Evolutionary conservation across 2,113 vertebrate species (phyloP), one percentile per base, ranked within the genome.

Genomic region (Nematolebias whitei): DNA sequence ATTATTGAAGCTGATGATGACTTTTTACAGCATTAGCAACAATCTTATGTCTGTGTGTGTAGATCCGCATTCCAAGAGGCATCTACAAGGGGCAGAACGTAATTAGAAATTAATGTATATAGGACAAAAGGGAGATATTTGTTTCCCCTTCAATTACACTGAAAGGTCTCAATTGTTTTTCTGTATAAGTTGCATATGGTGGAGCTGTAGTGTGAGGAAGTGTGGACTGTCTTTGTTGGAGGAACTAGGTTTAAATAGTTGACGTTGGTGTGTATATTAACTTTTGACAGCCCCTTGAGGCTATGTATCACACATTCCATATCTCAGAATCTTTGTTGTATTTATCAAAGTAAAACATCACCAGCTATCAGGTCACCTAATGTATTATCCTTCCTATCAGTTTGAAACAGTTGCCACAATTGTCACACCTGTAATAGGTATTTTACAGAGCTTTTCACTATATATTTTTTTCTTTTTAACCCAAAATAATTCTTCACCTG

Each of bases 31-130:
- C 76, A 76, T 76, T 65, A 76, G 70, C 75, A 78, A 73, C 80
- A 81, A 77, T 75, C 12, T 80, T 63, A 16, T 50, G 54, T 53
- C 24, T 18, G 23, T 53, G 43, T 45, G 48, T 50, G 45, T 61
- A 64, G 62, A 68, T 43, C 50, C 60, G 76, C 52, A 50, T 73
- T 76, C 58, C 74, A 69, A 59, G 63, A 79, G 71, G 76, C 75
- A 70, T 68, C 65, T 80, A 79, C 57, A 44, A 73, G 79, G 72
- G 88, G 78, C 26, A 55, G 73, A 88, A 85, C 88, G 88, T 89
- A 83, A 90, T 91, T 89, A 88, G 82, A 89, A 76, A 88, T 84
- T 84, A 90, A n/a, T n/a, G n/a, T 85, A 90, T 85, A 87, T 82
- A 85, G 68, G 82, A 83, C 79, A 81, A 89, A 87, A 89, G 85